Evolutionary conservation across 2,113 vertebrate genomes (phyloP).

Genomic region (Solea senegalensis): DNA sequence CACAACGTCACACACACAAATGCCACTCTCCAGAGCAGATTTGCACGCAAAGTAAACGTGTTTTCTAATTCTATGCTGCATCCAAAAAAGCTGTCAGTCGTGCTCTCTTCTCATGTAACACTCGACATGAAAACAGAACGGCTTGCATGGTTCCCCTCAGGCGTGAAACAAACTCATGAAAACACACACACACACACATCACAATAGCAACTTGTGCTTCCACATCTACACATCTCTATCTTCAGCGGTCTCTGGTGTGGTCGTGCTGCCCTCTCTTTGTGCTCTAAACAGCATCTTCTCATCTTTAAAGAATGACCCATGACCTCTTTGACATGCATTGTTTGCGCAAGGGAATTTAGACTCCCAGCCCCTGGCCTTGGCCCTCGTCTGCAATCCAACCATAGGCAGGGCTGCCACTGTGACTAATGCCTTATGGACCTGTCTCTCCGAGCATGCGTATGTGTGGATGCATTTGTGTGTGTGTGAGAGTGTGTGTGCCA

Average conservation of each 20-base stretch:
- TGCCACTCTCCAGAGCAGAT: neutral
- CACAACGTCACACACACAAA: conserved; percentile 26
- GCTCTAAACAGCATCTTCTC: conserved; percentile 67
- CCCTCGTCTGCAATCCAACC: conserved; percentile 70
- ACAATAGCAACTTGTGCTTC: conserved; percentile 34
- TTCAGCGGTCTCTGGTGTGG: conserved; percentile 40
- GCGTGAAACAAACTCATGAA: conserved; percentile 15
- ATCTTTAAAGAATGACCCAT: conserved; percentile 61
- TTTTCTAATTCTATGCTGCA: conserved; percentile 10
- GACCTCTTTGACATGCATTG: conserved; percentile 77
- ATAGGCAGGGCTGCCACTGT: conserved; percentile 70
- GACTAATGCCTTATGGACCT: conserved; percentile 73
- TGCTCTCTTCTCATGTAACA: conserved; percentile 13
- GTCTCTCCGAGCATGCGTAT: conserved; percentile 32
- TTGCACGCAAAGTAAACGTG: conserved; percentile 17
- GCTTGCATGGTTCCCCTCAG: neutral
- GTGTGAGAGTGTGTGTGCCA: conserved; percentile 43
- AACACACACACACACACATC: conserved; percentile 20
- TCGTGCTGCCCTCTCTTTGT: conserved; percentile 67
- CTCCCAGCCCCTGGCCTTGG: conserved; percentile 72
- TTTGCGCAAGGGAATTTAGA: conserved; percentile 77
- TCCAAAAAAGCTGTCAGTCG: conserved; percentile 9
- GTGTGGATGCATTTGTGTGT: conserved; percentile 35
- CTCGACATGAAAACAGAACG: conserved; percentile 1
- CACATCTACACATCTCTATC: conserved; percentile 66